Evolutionary conservation across 1,140 invertebrate species (phyloP).

Genomic region (Ceratina calcarata): DNA sequence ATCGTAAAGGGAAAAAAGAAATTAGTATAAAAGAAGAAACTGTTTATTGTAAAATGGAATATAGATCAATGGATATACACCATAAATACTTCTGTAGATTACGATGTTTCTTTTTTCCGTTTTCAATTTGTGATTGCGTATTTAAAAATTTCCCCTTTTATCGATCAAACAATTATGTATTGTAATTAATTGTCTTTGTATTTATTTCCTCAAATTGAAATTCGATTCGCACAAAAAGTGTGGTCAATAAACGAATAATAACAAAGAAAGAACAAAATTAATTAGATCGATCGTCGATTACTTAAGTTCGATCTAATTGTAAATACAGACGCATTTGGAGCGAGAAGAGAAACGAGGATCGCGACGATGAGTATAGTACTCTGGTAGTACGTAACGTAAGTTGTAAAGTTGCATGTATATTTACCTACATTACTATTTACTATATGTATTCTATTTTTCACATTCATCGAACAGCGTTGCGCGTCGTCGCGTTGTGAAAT

Average conservation of each 20-base stretch:
- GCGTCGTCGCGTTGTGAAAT: too few species aligned
- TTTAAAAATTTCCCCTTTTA: constrained; percentile 25
- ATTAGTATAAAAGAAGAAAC: constrained; percentile 1
- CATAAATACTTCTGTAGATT: constrained; percentile 24
- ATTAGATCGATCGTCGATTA: not conserved
- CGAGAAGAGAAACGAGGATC: too few species aligned
- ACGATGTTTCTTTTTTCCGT: not conserved
- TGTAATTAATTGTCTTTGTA: constrained; percentile 30
- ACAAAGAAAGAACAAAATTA: not conserved
- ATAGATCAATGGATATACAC: constrained; percentile 22
- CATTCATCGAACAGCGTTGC: too few species aligned
- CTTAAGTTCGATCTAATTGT: too few species aligned
- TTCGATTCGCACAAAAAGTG: constrained; percentile 42
- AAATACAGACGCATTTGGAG: too few species aligned
- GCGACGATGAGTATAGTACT: too few species aligned
- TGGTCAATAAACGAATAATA: constrained; percentile 23
- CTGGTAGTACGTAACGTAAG: too few species aligned
- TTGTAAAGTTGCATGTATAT: too few species aligned
- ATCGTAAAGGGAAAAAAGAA: constrained; percentile 1
- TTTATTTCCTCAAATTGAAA: constrained; percentile 36
- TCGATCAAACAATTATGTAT: constrained; percentile 7
- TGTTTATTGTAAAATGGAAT: constrained; percentile 47
- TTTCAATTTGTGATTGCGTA: constrained; percentile 32
- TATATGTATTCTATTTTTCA: too few species aligned
- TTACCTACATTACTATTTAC: too few species aligned